phyloP scores from a whole-genome alignment of 2,113 vertebrate genomes.

The Ptyas mucosa region DNA sequence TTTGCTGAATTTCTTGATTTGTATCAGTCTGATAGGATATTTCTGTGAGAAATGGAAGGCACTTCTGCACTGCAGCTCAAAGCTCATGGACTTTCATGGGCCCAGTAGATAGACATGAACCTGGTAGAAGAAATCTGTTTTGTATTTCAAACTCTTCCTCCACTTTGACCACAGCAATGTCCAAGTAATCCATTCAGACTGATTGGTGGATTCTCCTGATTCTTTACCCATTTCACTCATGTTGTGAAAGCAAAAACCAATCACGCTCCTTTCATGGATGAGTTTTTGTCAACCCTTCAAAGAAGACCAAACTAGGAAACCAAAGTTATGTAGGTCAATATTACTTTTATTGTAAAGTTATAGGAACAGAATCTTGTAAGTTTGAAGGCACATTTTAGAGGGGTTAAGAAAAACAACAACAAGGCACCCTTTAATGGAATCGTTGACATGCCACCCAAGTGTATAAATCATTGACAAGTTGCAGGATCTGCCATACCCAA shows the following conservation, averaged over 20 bases:
- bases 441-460: not conserved
- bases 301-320: not conserved
- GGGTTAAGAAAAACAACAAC: not conserved
- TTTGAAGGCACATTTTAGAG: not conserved
- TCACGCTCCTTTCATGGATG: not conserved
- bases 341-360: not conserved
- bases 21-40: too few relatives aligned
- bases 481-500: not conserved
- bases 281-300: not conserved
- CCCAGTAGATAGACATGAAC: not conserved
- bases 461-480: not conserved
- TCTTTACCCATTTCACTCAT: not conserved
- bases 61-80: not conserved
- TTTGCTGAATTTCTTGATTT: too few relatives aligned
- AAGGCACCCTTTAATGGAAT: not conserved
- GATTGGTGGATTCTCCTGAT: not conserved
- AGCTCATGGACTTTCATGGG: not conserved
- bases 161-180: not conserved
- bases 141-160: not conserved
- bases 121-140: not conserved
- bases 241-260: not conserved
- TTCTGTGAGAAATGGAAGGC: too few relatives aligned
- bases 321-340: not conserved
- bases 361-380: not conserved
- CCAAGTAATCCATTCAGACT: not conserved